Conservation (phyloP, 2,113 vertebrate genomes). For the Riparia riparia region DNA sequence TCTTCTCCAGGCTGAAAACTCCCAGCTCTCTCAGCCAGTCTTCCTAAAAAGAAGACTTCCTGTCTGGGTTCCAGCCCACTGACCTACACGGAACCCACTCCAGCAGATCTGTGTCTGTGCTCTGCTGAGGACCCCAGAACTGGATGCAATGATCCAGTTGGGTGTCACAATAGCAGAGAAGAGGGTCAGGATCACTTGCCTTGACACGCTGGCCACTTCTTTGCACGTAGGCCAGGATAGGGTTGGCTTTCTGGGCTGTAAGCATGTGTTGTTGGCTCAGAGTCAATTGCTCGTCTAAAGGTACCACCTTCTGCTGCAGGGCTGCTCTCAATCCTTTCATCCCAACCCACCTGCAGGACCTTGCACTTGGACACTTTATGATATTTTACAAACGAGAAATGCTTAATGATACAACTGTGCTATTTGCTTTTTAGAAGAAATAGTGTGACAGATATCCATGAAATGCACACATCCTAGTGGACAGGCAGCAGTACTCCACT, state of each 20-base stretch:
- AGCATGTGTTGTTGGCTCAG: neutral
- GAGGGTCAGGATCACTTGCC: neutral
- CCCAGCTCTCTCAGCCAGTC: neutral
- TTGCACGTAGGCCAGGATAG: fast-evolving
- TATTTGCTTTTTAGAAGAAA: neutral
- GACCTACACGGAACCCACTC: neutral
- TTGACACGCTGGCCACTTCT: neutral
- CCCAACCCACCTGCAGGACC: neutral
- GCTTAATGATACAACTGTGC: fast-evolving
- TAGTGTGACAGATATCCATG: neutral
- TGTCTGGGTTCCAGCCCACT: neutral
- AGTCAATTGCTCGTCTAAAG: neutral
- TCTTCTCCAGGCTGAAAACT: neutral
- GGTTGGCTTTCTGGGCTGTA: neutral
- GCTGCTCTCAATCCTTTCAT: neutral
- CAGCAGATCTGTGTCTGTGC: fast-evolving
- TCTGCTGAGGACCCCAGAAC: neutral
- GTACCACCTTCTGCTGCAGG: neutral
- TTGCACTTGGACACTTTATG: neutral
- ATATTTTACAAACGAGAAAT: neutral
- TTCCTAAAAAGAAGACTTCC: neutral
- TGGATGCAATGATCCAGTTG: neutral
- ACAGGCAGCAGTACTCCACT: neutral
- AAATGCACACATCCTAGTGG: neutral
- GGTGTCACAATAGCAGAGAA: neutral